phyloP scores from a whole-genome alignment of 2,797 vertebrate genomes.

The Melanotaenia nigrans region DNA sequence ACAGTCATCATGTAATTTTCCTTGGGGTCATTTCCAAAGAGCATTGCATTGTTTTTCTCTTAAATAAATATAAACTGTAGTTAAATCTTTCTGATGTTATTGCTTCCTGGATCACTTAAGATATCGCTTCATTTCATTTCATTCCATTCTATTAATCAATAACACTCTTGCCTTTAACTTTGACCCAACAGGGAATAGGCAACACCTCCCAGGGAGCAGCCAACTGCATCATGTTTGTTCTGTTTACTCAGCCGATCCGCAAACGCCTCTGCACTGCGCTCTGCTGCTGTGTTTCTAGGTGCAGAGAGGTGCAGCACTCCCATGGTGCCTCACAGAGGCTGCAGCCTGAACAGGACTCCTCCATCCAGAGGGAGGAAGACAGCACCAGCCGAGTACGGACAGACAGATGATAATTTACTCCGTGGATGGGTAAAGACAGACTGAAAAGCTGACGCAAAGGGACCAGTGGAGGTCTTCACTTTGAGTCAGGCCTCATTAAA shows the following conservation, averaged over 20 bases:
- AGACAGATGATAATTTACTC: slow-evolving; percentile 44
- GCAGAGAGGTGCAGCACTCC: not conserved
- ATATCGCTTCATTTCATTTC: not conserved
- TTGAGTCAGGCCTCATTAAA: slow-evolving; percentile 33
- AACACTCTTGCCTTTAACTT: not conserved
- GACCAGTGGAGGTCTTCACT: not conserved
- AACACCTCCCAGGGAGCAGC: slow-evolving; percentile 97
- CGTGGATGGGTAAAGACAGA: slow-evolving; percentile 15
- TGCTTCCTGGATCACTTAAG: too few species aligned
- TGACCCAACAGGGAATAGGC: slow-evolving; percentile 87
- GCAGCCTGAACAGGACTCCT: slow-evolving; percentile 24
- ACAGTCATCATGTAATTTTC: not conserved
- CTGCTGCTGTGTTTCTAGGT: slow-evolving; percentile 78
- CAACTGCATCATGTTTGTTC: slow-evolving; percentile 95
- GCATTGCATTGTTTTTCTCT: not conserved
- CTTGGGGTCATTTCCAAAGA: not conserved
- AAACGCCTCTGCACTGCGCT: slow-evolving; percentile 79
- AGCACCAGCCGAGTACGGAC: slow-evolving; percentile 6
- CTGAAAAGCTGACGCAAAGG: not conserved
- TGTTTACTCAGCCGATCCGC: slow-evolving; percentile 87
- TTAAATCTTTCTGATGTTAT: too few species aligned
- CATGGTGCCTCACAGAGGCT: slow-evolving; percentile 8
- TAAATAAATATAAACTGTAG: too few species aligned
- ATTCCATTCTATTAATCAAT: not conserved
- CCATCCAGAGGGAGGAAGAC: slow-evolving; percentile 45